A percentile compares a stretch with the other conserved stretches of the same genome.
Conservation (phyloP, 2,888 invertebrate species). For the Apeira syringaria region DNA sequence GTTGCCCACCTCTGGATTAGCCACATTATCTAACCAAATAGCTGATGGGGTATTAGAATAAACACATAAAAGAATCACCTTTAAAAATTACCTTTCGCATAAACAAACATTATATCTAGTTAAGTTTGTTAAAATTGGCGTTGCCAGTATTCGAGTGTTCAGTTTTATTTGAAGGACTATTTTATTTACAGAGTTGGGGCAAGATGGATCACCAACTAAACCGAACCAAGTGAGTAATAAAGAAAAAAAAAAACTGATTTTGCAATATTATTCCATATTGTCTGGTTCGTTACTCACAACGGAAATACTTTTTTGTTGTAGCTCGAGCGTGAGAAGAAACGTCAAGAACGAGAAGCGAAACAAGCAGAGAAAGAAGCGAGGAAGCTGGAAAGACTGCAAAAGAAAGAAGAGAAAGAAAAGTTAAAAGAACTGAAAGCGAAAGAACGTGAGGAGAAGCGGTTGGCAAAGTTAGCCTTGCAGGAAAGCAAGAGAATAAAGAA, state of each 20-base stretch:
- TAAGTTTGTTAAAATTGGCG: too few species aligned
- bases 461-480: constrained; percentile 67
- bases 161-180: constrained; percentile 1
- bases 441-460: constrained; percentile 72
- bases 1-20: too few species aligned
- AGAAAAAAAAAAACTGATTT: too few species aligned
- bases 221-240: constrained; percentile 58
- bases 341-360: constrained; percentile 79
- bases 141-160: too few species aligned
- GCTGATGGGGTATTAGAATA: too few species aligned
- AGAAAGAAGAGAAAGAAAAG: constrained; percentile 76
- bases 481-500: constrained; percentile 70
- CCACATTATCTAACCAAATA: too few species aligned
- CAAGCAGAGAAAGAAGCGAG: constrained; percentile 76
- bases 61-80: too few species aligned
- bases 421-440: constrained; percentile 74
- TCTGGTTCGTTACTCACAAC: too few species aligned
- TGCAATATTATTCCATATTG: too few species aligned
- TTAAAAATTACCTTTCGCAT: too few species aligned
- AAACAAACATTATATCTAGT: too few species aligned
- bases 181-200: constrained; percentile 55
- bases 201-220: constrained; percentile 55
- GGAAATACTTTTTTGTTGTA: constrained; percentile 36
- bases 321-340: constrained; percentile 80
- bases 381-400: constrained; percentile 70